A percentile compares a stretch with the other conserved stretches of the same genome.
phyloP scores from a whole-genome alignment of 1,140 invertebrate genomes.

The Drosophila arizonae region DNA sequence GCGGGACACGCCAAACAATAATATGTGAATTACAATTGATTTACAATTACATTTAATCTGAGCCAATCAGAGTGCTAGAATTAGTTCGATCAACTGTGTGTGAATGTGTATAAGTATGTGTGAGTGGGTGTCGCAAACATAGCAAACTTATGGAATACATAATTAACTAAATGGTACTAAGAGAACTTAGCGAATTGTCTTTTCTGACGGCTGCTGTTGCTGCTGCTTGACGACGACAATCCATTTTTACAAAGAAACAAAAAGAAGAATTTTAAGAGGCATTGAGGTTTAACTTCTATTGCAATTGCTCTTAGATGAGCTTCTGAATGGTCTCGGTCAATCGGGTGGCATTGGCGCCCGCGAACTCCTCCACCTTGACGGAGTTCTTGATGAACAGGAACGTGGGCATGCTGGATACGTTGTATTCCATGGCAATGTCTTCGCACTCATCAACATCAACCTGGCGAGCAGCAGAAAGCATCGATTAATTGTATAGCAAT shows the following conservation, averaged over 20 bases:
- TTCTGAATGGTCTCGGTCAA: constrained; percentile 82
- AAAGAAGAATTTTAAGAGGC: neutral
- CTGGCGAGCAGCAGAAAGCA: constrained; percentile 83
- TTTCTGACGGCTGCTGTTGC: constrained; percentile 9
- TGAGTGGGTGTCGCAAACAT: constrained; percentile 25
- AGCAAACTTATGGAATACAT: constrained; percentile 65
- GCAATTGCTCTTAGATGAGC: constrained; percentile 42
- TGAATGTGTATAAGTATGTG: too few species aligned
- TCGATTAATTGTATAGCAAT: neutral
- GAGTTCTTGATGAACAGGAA: constrained; percentile 94
- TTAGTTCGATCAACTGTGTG: constrained; percentile 9
- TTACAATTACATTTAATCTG: neutral
- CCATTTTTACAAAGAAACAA: constrained; percentile 1
- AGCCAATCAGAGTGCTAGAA: constrained; percentile 8
- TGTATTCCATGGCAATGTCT: constrained; percentile 90
- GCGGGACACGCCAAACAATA: constrained; percentile 21
- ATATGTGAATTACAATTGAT: constrained; percentile 9
- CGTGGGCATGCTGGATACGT: constrained; percentile 95
- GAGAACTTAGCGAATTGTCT: constrained; percentile 48
- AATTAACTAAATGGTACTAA: constrained; percentile 66
- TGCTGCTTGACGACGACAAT: constrained; percentile 12
- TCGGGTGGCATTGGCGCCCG: constrained; percentile 91
- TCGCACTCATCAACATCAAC: constrained; percentile 96
- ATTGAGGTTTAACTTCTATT: constrained; percentile 17
- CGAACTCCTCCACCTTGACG: constrained; percentile 88